A percentile compares a stretch with the other conserved stretches of the same genome.
Evolutionary conservation across 2,113 vertebrate genomes (phyloP).

Genomic region (Leucosticte australis): DNA sequence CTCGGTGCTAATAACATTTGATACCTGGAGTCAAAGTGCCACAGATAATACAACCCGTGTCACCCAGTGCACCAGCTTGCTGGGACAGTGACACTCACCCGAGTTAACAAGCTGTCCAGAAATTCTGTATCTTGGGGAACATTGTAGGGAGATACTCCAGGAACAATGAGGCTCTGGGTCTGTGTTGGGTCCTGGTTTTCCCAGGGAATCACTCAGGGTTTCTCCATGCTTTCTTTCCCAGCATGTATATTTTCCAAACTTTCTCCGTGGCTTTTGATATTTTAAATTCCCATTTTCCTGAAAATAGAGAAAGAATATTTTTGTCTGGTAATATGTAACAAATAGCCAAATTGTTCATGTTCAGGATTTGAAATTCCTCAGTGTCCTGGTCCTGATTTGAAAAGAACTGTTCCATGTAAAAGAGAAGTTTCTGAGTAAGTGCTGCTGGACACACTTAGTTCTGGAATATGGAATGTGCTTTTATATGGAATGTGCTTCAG

Average conservation of each 20-base stretch:
- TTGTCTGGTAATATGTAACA: neutral
- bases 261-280: neutral
- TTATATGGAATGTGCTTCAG: neutral
- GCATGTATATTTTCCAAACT: neutral
- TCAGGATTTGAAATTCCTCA: neutral
- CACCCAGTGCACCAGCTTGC: neutral
- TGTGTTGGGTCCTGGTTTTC: neutral
- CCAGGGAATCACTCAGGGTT: neutral
- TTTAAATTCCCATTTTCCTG: neutral
- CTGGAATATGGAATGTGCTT: neutral
- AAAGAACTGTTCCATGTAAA: neutral
- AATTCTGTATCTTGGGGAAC: neutral
- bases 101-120: neutral
- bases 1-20: neutral
- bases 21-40: neutral
- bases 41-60: fast-evolving
- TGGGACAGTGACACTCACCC: neutral
- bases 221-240: neutral
- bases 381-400: neutral
- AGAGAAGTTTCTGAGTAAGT: neutral
- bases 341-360: neutral
- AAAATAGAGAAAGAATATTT: neutral
- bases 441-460: neutral
- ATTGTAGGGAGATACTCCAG: neutral
- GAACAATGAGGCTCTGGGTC: neutral